phyloP scores from a whole-genome alignment of 2,888 invertebrate genomes.

The Hydroisotoma schaefferi region DNA sequence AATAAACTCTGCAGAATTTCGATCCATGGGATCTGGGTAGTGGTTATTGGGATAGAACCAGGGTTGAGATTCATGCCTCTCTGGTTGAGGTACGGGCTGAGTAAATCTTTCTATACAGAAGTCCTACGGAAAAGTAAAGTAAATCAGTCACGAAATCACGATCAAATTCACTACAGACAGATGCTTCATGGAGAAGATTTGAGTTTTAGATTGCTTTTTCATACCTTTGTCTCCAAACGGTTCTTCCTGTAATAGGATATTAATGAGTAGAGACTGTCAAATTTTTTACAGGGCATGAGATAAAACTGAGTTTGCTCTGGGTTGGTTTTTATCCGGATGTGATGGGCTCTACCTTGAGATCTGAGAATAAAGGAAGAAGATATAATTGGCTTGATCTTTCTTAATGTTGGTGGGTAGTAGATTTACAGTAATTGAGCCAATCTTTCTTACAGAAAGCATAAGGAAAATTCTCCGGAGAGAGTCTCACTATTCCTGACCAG shows the following conservation, averaged over 20 bases:
- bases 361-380: constrained; percentile 49
- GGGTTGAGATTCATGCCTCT: constrained; percentile 64
- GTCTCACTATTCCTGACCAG: constrained; percentile 89
- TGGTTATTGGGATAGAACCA: constrained; percentile 37
- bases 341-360: constrained; percentile 79
- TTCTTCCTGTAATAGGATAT: constrained; percentile 84
- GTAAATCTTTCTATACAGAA: constrained; percentile 74
- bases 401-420: neutral
- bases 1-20: constrained; percentile 39
- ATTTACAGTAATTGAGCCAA: neutral
- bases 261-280: constrained; percentile 86
- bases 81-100: constrained; percentile 90
- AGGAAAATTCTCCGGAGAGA: constrained; percentile 89
- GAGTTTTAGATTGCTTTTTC: too few species aligned
- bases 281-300: constrained; percentile 74
- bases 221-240: constrained; percentile 77
- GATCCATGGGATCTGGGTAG: constrained; percentile 30
- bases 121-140: constrained; percentile 58
- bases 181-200: too few species aligned
- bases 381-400: neutral
- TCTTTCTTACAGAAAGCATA: constrained; percentile 75
- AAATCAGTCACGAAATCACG: constrained; percentile 36
- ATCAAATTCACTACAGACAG: too few species aligned
- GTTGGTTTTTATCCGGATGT: constrained; percentile 84
- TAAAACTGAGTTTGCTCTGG: constrained; percentile 76